Percentiles rank a stretch among this genome's conserved stretches.
Conservation (phyloP, 35 echinoderm and acorn worm genomes). For the Heliocidaris tuberculata region DNA sequence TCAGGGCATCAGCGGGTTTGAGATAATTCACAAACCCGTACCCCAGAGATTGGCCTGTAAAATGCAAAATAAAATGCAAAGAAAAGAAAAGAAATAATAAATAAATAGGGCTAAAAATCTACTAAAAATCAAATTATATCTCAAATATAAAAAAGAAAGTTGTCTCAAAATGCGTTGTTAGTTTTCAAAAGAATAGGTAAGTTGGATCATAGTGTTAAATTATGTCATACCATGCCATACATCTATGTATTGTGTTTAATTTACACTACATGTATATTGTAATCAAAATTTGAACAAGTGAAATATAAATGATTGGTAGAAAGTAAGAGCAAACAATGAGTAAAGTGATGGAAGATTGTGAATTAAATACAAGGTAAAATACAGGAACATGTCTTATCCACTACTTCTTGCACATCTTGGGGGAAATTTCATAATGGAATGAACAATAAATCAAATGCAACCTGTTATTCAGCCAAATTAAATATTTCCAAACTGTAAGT, state of each 20-base stretch:
- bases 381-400: no score
- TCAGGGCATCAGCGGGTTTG: slow-evolving; percentile 94
- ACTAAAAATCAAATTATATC: slow-evolving; percentile 47
- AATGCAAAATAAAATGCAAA: slow-evolving; percentile 62
- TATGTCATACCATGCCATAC: neutral
- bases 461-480: no score
- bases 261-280: no score
- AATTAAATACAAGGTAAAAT: no score
- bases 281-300: neutral
- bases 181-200: neutral
- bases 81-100: slow-evolving; percentile 60
- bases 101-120: slow-evolving; percentile 49
- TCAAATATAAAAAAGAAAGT: slow-evolving; percentile 43
- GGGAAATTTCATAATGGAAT: no score
- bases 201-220: neutral
- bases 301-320: no score
- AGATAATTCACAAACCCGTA: slow-evolving; percentile 99
- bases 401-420: no score
- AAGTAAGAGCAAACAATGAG: no score
- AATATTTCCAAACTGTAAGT: no score
- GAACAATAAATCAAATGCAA: no score
- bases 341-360: no score
- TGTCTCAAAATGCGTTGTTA: slow-evolving; percentile 17
- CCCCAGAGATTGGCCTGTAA: slow-evolving; percentile 97
- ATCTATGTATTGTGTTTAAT: neutral